Percentiles rank a stretch among this genome's conserved stretches.
phyloP scores from a whole-genome alignment of 2,113 vertebrate species.

The Tyto alba region DNA sequence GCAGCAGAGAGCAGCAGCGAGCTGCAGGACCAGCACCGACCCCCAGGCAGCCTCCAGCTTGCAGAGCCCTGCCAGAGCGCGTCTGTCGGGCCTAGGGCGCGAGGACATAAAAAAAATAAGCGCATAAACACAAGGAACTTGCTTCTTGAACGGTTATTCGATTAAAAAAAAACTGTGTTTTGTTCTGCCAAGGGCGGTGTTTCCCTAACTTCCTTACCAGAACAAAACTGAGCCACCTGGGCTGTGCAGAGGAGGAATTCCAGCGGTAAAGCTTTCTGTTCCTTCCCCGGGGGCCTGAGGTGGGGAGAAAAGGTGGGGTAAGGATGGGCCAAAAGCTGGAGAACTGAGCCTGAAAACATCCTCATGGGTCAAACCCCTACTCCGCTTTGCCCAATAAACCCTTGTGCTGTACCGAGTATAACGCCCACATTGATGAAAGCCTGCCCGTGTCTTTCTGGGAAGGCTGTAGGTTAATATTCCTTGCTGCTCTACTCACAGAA shows the following conservation, averaged over 20 bases:
- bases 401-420: rapidly evolving
- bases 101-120: background rate
- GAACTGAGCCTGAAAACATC: background rate
- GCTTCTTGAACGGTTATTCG: background rate
- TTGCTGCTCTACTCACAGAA: rapidly evolving
- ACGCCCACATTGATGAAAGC: rapidly evolving
- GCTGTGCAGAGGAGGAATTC: no score
- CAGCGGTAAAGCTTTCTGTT: no score
- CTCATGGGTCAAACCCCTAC: rapidly evolving
- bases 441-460: background rate
- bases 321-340: background rate
- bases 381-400: background rate
- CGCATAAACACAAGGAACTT: rapidly evolving
- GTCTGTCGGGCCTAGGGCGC: rapidly evolving
- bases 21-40: background rate
- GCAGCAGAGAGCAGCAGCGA: slow-evolving; percentile 44
- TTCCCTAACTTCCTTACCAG: rapidly evolving
- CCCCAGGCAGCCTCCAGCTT: background rate
- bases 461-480: rapidly evolving
- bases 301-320: rapidly evolving
- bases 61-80: background rate
- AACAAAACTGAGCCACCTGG: rapidly evolving
- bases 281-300: no score
- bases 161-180: rapidly evolving
- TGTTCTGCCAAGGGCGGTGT: background rate